These are phyloP conservation scores for Paracyclopina nana DNA, from an alignment of 1,140 invertebrate genomes.

Conservation along the genomic window DNA sequence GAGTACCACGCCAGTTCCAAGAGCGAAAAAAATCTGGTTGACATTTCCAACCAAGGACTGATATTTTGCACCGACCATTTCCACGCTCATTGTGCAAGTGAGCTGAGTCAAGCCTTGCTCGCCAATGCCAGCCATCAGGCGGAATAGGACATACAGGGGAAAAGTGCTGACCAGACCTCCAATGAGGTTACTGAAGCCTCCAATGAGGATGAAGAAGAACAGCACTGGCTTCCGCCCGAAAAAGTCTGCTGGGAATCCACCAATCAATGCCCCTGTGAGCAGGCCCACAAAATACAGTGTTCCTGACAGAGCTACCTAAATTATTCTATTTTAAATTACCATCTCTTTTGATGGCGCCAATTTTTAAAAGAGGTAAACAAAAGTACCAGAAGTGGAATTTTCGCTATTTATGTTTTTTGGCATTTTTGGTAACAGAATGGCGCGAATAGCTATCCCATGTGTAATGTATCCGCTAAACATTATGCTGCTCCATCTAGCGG, in stretches of 20 bases:
- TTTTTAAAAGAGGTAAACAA: too few species aligned
- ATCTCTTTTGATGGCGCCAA: too few species aligned
- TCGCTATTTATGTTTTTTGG: too few species aligned
- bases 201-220: neutral
- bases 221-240: neutral
- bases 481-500: too few species aligned
- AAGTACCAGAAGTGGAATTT: too few species aligned
- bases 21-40: neutral
- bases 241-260: neutral
- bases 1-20: too few species aligned
- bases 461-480: too few species aligned
- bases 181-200: neutral
- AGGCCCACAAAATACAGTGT: neutral
- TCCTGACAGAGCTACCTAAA: neutral
- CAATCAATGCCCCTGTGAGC: neutral
- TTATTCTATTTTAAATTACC: too few species aligned
- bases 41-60: neutral
- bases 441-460: too few species aligned
- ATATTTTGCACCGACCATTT: neutral
- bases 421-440: too few species aligned
- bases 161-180: neutral
- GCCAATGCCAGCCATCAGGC: neutral
- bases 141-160: neutral
- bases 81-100: neutral
- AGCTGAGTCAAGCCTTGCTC: neutral